Base-by-base conservation (phyloP, 2,113 vertebrate genomes). In the Aramus guarauna region DNA sequence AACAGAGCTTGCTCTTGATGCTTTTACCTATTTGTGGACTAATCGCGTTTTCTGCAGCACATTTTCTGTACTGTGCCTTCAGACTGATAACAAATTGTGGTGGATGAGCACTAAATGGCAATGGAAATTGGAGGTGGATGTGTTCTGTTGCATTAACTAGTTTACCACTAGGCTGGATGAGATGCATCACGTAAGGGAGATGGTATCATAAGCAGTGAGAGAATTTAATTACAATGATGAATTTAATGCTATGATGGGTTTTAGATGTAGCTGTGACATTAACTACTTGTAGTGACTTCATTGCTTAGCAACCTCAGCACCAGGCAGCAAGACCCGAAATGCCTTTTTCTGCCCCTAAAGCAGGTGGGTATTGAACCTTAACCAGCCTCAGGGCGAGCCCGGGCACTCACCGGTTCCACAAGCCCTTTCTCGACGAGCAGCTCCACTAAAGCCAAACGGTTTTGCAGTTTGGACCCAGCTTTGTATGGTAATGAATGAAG, bases 221-320 rank as follows among this genome's bases (percentile, higher is more conserved):
- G 48, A 77, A 77, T 90, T 86, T 92, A 77, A 86, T 92, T 73
- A 68, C 53, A 41, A 7, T 53, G 48, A 92, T 78, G 52, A 62
- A 62, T 73, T 67, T 73, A 90, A 78, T 86, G 60, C 66, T 48
- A 2, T 68, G 81, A 58, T 67, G 53, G 66, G 77, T 26, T 86
- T 87, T 77, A 68, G 66, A 74, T 74, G 66, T 75, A 37, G 60
- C 76, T 0, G 3, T 53, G 60, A 73, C 66, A 64, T 87, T 64
- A 85, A 63, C 45, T 30, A 20, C 60, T 41, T 77, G 71, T n/a
- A 56, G 75, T 26, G 50, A 58, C 66, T 82, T 36, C 71, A 92
- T 56, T 73, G 81, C 64, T 77, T 90, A 90, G 90, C 81, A 60
- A 67, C 64, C 58, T 47, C 15, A 0, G 53, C 60, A 45, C 53